phyloP scores from a whole-genome alignment of 2,797 vertebrate species.

The Siniperca undulata region DNA sequence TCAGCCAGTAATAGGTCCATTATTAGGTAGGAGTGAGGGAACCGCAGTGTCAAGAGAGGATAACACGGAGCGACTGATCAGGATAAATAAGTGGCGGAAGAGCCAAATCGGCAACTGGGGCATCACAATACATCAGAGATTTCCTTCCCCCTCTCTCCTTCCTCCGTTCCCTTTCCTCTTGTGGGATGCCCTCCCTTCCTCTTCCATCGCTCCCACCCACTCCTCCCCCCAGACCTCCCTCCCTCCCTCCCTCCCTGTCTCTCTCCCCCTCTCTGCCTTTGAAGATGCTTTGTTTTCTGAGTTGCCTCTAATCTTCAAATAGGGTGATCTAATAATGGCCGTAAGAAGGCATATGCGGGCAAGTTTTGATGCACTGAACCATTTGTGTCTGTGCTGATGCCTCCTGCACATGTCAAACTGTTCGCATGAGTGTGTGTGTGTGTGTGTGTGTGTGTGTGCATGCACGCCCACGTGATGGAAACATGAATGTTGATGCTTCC shows the following conservation, averaged over 20 bases:
- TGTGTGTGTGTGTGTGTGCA: constrained; percentile 27
- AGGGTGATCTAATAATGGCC: constrained; percentile 75
- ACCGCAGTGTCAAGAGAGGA: constrained; percentile 65
- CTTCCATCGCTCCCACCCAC: constrained; percentile 35
- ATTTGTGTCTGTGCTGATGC: constrained; percentile 36
- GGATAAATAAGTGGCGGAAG: constrained; percentile 81
- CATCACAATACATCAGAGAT: constrained; percentile 76
- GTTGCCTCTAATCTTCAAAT: constrained; percentile 77
- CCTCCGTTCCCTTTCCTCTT: constrained; percentile 43
- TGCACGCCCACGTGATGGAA: constrained; percentile 25
- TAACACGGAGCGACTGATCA: constrained; percentile 65
- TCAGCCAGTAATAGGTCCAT: constrained; percentile 75
- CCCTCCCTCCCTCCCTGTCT: constrained; percentile 2
- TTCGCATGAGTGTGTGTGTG: neutral
- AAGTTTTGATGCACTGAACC: constrained; percentile 53
- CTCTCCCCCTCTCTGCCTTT: constrained; percentile 61
- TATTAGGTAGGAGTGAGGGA: constrained; percentile 67
- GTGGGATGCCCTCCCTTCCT: constrained; percentile 49
- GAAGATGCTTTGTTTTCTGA: constrained; percentile 79
- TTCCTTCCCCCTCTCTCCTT: constrained; percentile 14
- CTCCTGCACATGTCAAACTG: constrained; percentile 58
- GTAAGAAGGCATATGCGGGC: constrained; percentile 26
- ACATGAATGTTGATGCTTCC: constrained; percentile 55
- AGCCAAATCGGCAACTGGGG: constrained; percentile 76
- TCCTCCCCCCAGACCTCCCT: neutral